Evolutionary conservation across 2,888 invertebrate species (phyloP).

Genomic region (Oeneis ivallda): DNA sequence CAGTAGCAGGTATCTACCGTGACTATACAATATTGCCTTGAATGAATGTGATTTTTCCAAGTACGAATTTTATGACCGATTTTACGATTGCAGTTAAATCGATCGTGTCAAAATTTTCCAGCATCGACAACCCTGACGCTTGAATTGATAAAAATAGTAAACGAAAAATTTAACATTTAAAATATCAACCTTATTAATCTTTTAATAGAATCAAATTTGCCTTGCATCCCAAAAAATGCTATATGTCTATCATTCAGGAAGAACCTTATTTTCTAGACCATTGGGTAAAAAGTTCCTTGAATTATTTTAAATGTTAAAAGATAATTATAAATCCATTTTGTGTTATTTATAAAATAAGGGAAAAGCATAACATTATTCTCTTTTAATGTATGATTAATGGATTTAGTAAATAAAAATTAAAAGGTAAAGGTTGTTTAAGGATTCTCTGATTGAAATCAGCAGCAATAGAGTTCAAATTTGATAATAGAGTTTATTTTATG

Average conservation of each 20-base stretch:
- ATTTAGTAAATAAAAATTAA: background rate
- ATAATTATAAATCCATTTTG: constrained; percentile 9
- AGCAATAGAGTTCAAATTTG: background rate
- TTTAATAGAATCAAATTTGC: background rate
- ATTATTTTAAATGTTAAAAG: background rate
- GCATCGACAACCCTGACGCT: constrained; percentile 26
- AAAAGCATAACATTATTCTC: constrained; percentile 13
- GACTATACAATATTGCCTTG: constrained; percentile 38
- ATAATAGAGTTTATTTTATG: too few relatives aligned
- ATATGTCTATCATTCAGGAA: background rate
- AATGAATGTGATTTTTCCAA: constrained; percentile 45
- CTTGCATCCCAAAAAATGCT: background rate
- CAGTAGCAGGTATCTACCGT: background rate
- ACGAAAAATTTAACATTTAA: background rate
- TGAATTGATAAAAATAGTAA: background rate
- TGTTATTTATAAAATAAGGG: constrained; percentile 10
- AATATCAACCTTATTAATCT: constrained; percentile 3
- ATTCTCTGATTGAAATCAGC: background rate
- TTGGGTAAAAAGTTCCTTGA: background rate
- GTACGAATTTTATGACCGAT: constrained; percentile 51
- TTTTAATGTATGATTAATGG: constrained; percentile 11
- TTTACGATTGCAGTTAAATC: constrained; percentile 60
- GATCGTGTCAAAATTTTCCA: constrained; percentile 50
- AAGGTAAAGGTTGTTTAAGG: background rate
- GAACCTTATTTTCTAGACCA: background rate